Base-by-base conservation (phyloP, 2,888 invertebrate genomes). In the Barypeithes pellucidus region DNA sequence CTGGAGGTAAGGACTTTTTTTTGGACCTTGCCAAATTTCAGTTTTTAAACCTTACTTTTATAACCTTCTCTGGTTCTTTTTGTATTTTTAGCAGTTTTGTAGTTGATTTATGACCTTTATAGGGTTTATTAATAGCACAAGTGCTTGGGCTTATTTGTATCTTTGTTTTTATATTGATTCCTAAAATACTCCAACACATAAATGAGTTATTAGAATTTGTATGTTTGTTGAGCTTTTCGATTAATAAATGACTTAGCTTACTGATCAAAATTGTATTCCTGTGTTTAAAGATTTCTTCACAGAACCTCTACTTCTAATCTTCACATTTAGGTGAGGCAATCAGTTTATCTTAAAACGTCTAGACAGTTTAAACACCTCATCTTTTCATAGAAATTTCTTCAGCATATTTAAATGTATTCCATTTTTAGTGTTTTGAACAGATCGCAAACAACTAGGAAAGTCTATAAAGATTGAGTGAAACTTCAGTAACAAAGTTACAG, bases 1-100 rank as follows among this genome's bases (percentile, higher is more conserved):
- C 88, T 96, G 88, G 95, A 94, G 94, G 96, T 93, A 89, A 89
- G 84, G 9, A 24, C 41, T 66, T 39, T 54, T n/a, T 50, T 65
- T 66, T 41, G 24, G 41, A 41, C 39, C 39, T 14, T 39, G 24
- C 24, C 24, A 18, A 29, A 11, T 65, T 14, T 18, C 24, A 3
- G 16, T 47, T 45, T 50, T 50, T 63, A 50, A 8, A 36, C 20
- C 20, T 63, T n/a, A 43, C 20, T 61, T 45, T 60, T 45, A 11
- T 16, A 24, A 41, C n/a, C n/a, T 43, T 22, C 60, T 43, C 60
- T 22, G 43, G 12, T 41, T 61, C 22, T 41, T 14, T 43, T 39
- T 9, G 29, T 29, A 63, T 50, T 36, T 36, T 7, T 18, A 57
- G 54, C 18, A 47, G 18, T 47, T 47, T 63, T 41, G 4, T 63